phyloP scores from a whole-genome alignment of 2,888 invertebrate genomes.

The Pherbina coryleti region DNA sequence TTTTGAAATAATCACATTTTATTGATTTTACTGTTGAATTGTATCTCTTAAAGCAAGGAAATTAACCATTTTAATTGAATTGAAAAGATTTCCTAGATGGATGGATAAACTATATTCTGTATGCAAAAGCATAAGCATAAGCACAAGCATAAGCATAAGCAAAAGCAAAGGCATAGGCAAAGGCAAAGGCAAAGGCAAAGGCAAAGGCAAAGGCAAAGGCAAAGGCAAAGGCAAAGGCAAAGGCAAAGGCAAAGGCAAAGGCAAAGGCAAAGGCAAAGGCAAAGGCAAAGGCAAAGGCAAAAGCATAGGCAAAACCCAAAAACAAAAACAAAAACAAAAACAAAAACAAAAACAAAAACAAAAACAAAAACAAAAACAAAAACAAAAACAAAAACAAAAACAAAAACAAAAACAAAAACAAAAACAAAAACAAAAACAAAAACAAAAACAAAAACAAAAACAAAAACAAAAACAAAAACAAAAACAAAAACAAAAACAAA shows the following conservation, averaged over 20 bases:
- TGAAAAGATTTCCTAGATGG: no score
- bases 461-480: background rate
- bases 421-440: background rate
- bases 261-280: background rate
- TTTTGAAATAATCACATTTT: background rate
- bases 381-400: background rate
- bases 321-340: background rate
- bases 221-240: background rate
- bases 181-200: background rate
- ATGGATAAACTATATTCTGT: no score
- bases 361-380: background rate
- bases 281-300: no score
- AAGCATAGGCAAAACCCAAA: no score
- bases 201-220: background rate
- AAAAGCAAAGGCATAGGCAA: no score
- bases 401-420: background rate
- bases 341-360: background rate
- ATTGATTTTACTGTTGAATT: background rate
- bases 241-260: background rate
- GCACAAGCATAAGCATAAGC: no score
- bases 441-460: background rate
- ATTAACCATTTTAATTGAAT: no score
- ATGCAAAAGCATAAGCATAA: no score
- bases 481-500: background rate
- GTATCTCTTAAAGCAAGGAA: background rate